Conservation (phyloP, 2,797 vertebrate genomes). For the Bradypodion ventrale region DNA sequence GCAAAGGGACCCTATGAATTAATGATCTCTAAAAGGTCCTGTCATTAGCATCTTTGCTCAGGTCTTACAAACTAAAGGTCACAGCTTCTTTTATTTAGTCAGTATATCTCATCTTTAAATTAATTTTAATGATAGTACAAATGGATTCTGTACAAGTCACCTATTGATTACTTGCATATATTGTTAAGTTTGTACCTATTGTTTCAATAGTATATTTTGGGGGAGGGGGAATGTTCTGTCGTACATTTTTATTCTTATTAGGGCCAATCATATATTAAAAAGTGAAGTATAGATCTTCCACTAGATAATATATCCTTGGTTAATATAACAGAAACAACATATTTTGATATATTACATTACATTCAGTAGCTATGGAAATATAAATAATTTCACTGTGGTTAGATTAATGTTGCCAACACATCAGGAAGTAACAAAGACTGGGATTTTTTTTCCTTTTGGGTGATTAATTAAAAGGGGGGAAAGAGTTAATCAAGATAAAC, state of each 20-base stretch:
- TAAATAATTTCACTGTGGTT: slow-evolving; percentile 33
- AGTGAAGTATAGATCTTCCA: slow-evolving; percentile 11
- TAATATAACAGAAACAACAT: slow-evolving; percentile 31
- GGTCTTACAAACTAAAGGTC: too few relatives aligned
- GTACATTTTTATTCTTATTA: slow-evolving; percentile 13
- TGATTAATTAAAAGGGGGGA: slow-evolving; percentile 76
- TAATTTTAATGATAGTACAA: too few relatives aligned
- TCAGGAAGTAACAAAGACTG: slow-evolving; percentile 21
- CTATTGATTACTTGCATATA: background rate
- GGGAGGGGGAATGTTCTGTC: slow-evolving; percentile 8
- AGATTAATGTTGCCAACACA: slow-evolving; percentile 47
- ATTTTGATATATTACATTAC: slow-evolving; percentile 32
- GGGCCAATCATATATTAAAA: slow-evolving; percentile 25
- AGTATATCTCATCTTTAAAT: too few relatives aligned
- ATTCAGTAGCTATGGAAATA: slow-evolving; percentile 30
- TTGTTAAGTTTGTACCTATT: background rate
- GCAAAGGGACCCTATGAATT: too few relatives aligned
- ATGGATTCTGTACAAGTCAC: background rate
- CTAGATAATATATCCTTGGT: slow-evolving; percentile 20
- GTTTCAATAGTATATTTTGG: background rate
- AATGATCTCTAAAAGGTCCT: too few relatives aligned
- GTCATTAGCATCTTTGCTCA: too few relatives aligned
- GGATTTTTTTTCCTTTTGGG: slow-evolving; percentile 30
- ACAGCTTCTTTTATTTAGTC: too few relatives aligned
- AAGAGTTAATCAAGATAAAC: slow-evolving; percentile 81